Evolutionary conservation across 2,113 vertebrate species (phyloP).

Genomic region (Puffinus mauretanicus): DNA sequence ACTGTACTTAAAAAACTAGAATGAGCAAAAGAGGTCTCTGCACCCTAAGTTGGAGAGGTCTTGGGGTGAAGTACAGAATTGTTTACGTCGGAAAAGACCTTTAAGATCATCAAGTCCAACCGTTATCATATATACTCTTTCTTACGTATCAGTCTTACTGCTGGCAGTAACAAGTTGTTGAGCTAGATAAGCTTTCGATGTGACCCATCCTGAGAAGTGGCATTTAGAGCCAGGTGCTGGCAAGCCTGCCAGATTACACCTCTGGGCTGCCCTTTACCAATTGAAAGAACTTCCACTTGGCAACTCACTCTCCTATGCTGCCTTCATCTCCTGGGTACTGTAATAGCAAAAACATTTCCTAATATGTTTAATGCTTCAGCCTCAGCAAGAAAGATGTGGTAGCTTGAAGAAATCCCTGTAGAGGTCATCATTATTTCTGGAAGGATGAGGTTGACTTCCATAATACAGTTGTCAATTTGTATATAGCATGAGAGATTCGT

Average conservation of each 20-base stretch:
- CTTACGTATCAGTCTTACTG: not conserved
- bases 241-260: fast-evolving
- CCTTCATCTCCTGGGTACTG: not conserved
- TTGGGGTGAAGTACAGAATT: not conserved
- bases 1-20: not conserved
- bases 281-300: not conserved
- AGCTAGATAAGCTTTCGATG: not conserved
- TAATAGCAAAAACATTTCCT: not conserved
- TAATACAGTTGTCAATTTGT: not conserved
- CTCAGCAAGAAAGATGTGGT: not conserved
- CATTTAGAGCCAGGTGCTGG: not conserved
- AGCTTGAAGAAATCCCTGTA: not conserved
- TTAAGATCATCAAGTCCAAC: too few relatives aligned
- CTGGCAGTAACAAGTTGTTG: not conserved
- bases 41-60: not conserved
- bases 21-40: not conserved
- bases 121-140: not conserved
- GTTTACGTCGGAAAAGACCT: too few relatives aligned
- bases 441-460: not conserved
- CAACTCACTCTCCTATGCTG: not conserved
- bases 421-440: not conserved
- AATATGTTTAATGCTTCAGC: not conserved
- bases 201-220: not conserved
- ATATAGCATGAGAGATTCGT: fast-evolving
- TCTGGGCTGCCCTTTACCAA: not conserved